phyloP scores from a whole-genome alignment of 2,797 vertebrate genomes.

The Borostomias antarcticus region DNA sequence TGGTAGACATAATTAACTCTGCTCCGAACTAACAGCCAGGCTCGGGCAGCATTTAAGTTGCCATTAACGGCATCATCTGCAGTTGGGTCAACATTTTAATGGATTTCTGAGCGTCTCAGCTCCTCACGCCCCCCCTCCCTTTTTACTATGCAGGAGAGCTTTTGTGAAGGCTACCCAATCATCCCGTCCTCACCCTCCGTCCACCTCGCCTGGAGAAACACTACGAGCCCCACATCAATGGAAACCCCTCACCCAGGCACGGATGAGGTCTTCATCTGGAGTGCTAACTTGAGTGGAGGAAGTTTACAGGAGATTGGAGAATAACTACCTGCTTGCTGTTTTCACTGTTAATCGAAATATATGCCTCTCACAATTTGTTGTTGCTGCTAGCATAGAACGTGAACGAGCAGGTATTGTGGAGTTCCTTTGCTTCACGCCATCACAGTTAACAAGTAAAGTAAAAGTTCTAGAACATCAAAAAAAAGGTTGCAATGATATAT shows the following conservation, averaged over 20 bases:
- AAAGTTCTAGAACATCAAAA: slow-evolving; percentile 3
- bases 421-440: no score
- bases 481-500: slow-evolving; percentile 5
- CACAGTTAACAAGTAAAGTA: background rate
- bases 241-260: background rate
- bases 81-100: slow-evolving; percentile 59
- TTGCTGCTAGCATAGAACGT: no score
- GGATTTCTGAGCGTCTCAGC: slow-evolving; percentile 53
- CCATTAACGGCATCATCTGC: slow-evolving; percentile 68
- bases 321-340: no score
- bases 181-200: background rate
- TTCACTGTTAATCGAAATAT: no score
- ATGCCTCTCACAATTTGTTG: no score
- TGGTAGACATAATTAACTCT: slow-evolving; percentile 71
- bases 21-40: slow-evolving; percentile 60
- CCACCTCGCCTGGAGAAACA: background rate
- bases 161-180: background rate
- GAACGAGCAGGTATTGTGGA: no score
- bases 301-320: no score
- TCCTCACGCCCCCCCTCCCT: slow-evolving; percentile 35
- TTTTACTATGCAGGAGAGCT: slow-evolving; percentile 40
- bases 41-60: slow-evolving; percentile 62
- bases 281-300: no score
- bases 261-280: background rate
- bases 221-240: background rate